Evolutionary conservation across 2,797 vertebrate genomes (phyloP).

Genomic region (Esox masquinongy): DNA sequence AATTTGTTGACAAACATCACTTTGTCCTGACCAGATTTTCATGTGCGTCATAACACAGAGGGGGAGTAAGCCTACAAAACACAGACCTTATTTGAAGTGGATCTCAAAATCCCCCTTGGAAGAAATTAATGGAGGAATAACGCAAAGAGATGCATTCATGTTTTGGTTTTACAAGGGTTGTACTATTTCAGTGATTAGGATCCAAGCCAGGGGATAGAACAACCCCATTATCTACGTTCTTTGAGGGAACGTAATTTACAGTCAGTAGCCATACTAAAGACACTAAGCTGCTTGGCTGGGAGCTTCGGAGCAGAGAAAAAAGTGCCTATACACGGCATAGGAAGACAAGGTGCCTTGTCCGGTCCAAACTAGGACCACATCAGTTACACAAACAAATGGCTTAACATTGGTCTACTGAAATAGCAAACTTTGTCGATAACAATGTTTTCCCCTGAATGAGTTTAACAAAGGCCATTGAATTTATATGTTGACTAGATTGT

Average conservation of each 20-base stretch:
- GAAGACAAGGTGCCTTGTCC: neutral
- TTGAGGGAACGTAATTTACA: neutral
- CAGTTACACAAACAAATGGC: slow-evolving; percentile 25
- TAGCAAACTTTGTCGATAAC: neutral
- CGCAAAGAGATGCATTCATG: too few relatives aligned
- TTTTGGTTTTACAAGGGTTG: too few relatives aligned
- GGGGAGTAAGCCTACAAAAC: too few relatives aligned
- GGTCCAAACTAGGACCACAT: slow-evolving; percentile 8
- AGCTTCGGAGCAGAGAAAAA: slow-evolving; percentile 16
- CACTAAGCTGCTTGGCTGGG: slow-evolving; percentile 9
- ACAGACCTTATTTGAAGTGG: too few relatives aligned
- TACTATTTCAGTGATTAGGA: neutral
- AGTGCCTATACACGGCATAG: neutral
- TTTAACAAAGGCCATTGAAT: neutral
- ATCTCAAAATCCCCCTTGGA: too few relatives aligned
- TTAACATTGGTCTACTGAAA: neutral
- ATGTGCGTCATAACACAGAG: neutral
- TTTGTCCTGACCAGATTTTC: neutral
- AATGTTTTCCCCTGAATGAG: neutral
- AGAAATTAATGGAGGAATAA: too few relatives aligned
- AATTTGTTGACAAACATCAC: too few relatives aligned
- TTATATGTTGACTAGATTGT: neutral
- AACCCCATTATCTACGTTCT: neutral
- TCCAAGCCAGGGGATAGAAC: neutral
- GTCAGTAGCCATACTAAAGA: neutral